phyloP scores from a whole-genome alignment of 2,797 vertebrate genomes.

The Pipistrellus pipistrellus region DNA sequence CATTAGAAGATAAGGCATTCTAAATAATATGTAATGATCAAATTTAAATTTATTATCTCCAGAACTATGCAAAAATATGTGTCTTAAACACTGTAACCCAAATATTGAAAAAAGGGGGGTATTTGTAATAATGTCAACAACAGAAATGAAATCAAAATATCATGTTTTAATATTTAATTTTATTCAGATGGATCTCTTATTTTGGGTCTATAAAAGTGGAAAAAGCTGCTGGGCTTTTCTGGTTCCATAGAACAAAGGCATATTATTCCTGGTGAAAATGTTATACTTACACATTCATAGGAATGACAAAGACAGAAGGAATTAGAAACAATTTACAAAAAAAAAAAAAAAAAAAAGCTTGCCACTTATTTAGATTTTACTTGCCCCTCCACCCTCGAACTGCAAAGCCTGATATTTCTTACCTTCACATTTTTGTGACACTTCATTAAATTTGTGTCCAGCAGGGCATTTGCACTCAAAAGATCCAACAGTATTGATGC shows the following conservation, averaged over 20 bases:
- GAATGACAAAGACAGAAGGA: slow-evolving; percentile 67
- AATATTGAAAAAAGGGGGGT: not conserved
- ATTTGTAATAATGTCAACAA: not conserved
- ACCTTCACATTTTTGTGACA: slow-evolving; percentile 99
- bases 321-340: slow-evolving; percentile 69
- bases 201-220: slow-evolving; percentile 75
- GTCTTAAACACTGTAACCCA: slow-evolving; percentile 82
- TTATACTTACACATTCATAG: slow-evolving; percentile 63
- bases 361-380: not conserved
- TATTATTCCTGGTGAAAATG: slow-evolving; percentile 62
- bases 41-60: slow-evolving; percentile 70
- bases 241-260: slow-evolving; percentile 69
- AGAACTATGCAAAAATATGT: slow-evolving; percentile 65
- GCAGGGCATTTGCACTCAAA: slow-evolving; percentile 99
- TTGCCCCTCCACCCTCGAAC: not conserved
- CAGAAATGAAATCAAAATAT: slow-evolving; percentile 11
- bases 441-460: slow-evolving; percentile 98
- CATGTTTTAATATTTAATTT: slow-evolving; percentile 83
- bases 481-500: slow-evolving; percentile 99
- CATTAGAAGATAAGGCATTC: not conserved
- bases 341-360: slow-evolving; percentile 78
- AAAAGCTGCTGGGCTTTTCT: slow-evolving; percentile 76
- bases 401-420: slow-evolving; percentile 85
- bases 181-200: slow-evolving; percentile 78
- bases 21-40: slow-evolving; percentile 57